Evolutionary conservation across 2,888 invertebrate genomes (phyloP), one percentile per base, ranked within the genome.

Genomic region (Oscheius sp.): DNA sequence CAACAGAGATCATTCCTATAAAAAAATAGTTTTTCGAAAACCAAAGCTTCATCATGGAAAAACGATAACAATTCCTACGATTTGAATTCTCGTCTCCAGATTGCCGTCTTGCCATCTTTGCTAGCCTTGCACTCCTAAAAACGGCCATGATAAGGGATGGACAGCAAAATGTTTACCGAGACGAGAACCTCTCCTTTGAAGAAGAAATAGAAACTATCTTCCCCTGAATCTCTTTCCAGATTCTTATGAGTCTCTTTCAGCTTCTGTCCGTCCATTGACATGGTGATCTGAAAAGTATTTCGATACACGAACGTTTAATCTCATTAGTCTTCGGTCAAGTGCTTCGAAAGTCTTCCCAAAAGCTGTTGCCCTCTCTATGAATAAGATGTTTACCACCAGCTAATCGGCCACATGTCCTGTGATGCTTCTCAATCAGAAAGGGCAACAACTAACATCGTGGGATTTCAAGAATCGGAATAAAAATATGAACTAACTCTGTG

Each of bases 161-260:
- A 53, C 3, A 68, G 5, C 32, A 42, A 7, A 42, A 42, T 42
- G 3, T 32, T 47, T 50, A 72, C 72, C 51, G 62, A 72, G 35
- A 37, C 37, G n/a, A 72, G 72, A 51, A 72, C 37, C 2, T 48
- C 72, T 2, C 47, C 48, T 35, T 72, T 72, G 72, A 72, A 72
- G 11, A 62, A 72, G 53, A 35, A 72, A 29, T 72, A 72, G 62
- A 72, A 62, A 10, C 50, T 55, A 35, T 72, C 72, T 21, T 72
- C 72, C 5, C 72, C 72, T 2, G 47, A 29, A n/a, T 72, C 72
- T 50, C 72, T 60, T 53, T 72, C 72, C 50, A 72, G 47, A 35
- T 72, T 72, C 32, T 51, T 32, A 29, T 73, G 73, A 2, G 60
- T 60, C 50, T 76, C 76, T 58, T 76, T 76, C 47, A 76, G 42